Conservation (phyloP, 2,113 vertebrate species). For the Pogona vitticeps region DNA sequence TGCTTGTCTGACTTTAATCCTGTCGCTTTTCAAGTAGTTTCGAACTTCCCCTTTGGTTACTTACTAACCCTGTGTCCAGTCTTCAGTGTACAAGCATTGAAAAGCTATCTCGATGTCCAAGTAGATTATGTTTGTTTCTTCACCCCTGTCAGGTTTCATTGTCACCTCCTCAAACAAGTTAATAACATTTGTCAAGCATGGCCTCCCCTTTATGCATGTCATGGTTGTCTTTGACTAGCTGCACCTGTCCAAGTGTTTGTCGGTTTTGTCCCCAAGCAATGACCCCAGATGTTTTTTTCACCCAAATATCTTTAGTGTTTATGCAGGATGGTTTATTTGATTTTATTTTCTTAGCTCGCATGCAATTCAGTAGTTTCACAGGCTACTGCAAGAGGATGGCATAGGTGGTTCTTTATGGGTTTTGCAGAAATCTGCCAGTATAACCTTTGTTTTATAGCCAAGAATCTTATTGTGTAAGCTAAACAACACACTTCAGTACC, state of each 20-base stretch:
- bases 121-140: constrained; percentile 72
- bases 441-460: constrained; percentile 11
- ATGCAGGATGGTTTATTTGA: constrained; percentile 29
- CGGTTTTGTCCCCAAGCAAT: constrained; percentile 60
- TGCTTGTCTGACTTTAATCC: constrained; percentile 20
- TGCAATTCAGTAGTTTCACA: constrained; percentile 37
- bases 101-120: constrained; percentile 70
- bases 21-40: constrained; percentile 15
- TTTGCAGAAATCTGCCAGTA: neutral
- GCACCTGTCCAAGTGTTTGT: constrained; percentile 62
- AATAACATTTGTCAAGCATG: constrained; percentile 73
- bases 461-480: neutral
- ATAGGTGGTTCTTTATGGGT: constrained; percentile 6
- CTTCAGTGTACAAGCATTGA: constrained; percentile 58
- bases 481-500: neutral
- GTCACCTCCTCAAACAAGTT: constrained; percentile 72
- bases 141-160: constrained; percentile 69
- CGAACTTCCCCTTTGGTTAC: constrained; percentile 39
- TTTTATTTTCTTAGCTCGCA: neutral
- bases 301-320: constrained; percentile 46
- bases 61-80: constrained; percentile 55
- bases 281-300: constrained; percentile 50
- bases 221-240: constrained; percentile 59
- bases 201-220: constrained; percentile 68
- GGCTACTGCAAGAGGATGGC: constrained; percentile 31